A percentile compares a stretch with the other conserved stretches of the same genome.
phyloP scores from a whole-genome alignment of 2,113 vertebrate genomes.

The Lagopus muta region DNA sequence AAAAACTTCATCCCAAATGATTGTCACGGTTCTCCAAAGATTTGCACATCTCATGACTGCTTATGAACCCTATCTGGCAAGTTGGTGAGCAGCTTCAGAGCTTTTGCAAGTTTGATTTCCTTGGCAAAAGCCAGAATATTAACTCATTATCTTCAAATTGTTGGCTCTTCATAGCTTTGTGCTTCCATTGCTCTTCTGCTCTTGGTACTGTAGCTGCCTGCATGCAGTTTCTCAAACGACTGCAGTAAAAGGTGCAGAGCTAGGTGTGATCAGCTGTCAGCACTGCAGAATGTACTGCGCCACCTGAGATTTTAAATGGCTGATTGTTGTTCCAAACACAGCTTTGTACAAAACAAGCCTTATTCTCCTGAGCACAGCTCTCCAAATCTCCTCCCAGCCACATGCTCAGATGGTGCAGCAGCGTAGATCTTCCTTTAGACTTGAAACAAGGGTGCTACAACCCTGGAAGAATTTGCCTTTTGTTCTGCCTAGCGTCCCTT shows the following conservation, averaged over 20 bases:
- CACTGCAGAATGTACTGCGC: background rate
- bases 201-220: background rate
- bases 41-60: background rate
- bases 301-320: background rate
- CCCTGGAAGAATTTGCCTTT: background rate
- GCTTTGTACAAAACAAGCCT: constrained; percentile 1
- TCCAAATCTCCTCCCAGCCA: constrained; percentile 27
- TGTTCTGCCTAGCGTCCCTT: background rate
- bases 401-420: constrained; percentile 20
- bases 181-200: background rate
- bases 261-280: background rate
- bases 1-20: background rate
- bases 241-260: background rate
- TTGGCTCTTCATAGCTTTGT: background rate
- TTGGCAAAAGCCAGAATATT: background rate
- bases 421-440: background rate
- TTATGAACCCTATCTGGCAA: background rate
- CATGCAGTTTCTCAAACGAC: background rate
- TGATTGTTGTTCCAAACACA: constrained; percentile 30
- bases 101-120: background rate
- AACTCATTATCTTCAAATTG: background rate
- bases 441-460: background rate
- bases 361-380: constrained; percentile 36
- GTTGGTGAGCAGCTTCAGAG: background rate
- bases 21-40: background rate